Base-by-base conservation (phyloP, 2,888 invertebrate species). In the Melieria crassipennis region DNA sequence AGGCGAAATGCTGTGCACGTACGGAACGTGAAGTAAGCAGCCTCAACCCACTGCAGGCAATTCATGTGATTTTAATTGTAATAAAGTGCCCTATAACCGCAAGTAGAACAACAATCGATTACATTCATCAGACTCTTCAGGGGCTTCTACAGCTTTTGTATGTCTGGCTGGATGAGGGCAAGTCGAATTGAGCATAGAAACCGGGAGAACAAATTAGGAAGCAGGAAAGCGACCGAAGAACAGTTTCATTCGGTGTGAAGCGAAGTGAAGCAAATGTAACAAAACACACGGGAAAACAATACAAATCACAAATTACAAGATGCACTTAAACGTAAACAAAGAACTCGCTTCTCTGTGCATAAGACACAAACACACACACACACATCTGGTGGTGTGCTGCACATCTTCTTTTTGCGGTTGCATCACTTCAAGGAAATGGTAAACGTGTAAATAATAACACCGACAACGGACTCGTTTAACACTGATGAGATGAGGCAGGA, bases 181-280 rank as follows among this genome's bases (percentile, higher is more conserved):
- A 30, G 30, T 30, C 30, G 30, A 30, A 3, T 30, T 30, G 30
- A 30, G 30, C 30, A 30, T 30, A 30, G 30, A 30, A 30, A 30
- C 30, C 13, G 13, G 4, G 16, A 47, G 42, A 30, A 62, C 16
- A 62, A 62, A 46, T 30, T 30, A 30, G 13, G 48, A 62, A 47
- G 62, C 30, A 45, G 46, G 9, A 11, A 60, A 4, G 7, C n/a
- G 46, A 6, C 60, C 4, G n/a, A 60, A 10, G 60, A 45, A 43
- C 43, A 7, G 9, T 5, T n/a, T 56, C 13, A 3, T 58, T 10
- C 42, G 6, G 57, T 66, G 66, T n/a, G 47, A 66, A 58, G 42
- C 58, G 57, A 57, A 48, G 58, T n/a, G 47, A 66, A 66, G 9
- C 66, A 66, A 66, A 66, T 58, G 66, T 13, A n/a, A 7, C 7